phyloP scores from a whole-genome alignment of 2,888 invertebrate genomes.

The Acleris laterana region DNA sequence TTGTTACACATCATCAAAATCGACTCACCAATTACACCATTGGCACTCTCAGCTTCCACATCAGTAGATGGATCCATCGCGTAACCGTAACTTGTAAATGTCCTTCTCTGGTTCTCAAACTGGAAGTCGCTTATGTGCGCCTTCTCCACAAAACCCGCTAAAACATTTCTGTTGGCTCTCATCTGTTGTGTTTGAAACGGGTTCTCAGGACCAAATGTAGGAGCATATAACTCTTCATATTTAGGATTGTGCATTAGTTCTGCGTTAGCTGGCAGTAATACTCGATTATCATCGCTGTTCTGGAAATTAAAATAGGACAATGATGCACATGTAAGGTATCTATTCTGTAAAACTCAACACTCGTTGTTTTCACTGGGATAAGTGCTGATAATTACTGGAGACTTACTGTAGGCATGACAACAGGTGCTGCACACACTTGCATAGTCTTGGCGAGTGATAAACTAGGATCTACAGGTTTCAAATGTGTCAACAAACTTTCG shows the following conservation, averaged over 20 bases:
- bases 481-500: conserved; percentile 74
- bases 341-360: neutral
- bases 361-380: neutral
- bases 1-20: no score
- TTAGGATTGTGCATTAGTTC: conserved; percentile 96
- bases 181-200: conserved; percentile 96
- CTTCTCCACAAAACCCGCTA: conserved; percentile 97
- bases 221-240: conserved; percentile 97
- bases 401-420: conserved; percentile 91
- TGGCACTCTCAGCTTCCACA: conserved; percentile 69
- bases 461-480: conserved; percentile 83
- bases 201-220: conserved; percentile 95
- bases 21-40: conserved; percentile 78
- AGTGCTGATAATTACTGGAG: neutral
- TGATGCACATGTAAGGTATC: neutral
- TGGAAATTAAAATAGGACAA: conserved; percentile 56
- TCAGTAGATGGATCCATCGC: conserved; percentile 97
- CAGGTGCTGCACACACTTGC: conserved; percentile 92
- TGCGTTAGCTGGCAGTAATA: conserved; percentile 91
- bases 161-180: conserved; percentile 93
- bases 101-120: conserved; percentile 97
- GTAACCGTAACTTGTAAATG: conserved; percentile 97
- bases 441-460: conserved; percentile 86
- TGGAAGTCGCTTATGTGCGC: conserved; percentile 98
- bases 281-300: conserved; percentile 88